A percentile compares a stretch with the other conserved stretches of the same genome.
Conservation (phyloP, 2,888 invertebrate species). For the Allacma fusca region DNA sequence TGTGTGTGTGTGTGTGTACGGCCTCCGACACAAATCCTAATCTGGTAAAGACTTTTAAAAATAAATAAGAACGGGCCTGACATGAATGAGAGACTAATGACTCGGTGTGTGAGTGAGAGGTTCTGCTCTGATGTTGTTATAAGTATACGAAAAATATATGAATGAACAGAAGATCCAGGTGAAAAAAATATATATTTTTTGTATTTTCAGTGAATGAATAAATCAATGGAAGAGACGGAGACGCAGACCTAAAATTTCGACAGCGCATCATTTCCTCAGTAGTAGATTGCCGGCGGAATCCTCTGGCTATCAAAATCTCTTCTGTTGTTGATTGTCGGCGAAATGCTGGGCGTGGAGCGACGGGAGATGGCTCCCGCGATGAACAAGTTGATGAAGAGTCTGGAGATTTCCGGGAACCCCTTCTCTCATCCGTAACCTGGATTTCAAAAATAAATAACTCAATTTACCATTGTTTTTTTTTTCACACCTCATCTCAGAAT, state of each 20-base stretch:
- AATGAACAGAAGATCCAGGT: neutral
- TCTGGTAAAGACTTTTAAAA: neutral
- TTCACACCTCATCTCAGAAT: too few relatives aligned
- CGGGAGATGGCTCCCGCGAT: conserved; percentile 84
- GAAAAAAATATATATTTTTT: neutral
- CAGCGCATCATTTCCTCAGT: conserved; percentile 93
- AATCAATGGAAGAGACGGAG: conserved; percentile 42
- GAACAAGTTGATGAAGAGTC: conserved; percentile 74
- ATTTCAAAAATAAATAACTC: too few relatives aligned
- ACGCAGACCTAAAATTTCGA: conserved; percentile 73
- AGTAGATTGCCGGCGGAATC: conserved; percentile 87
- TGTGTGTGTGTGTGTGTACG: too few relatives aligned
- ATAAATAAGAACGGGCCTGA: neutral
- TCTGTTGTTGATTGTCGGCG: conserved; percentile 89
- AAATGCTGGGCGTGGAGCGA: conserved; percentile 71
- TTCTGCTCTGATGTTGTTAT: neutral
- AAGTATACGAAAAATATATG: neutral
- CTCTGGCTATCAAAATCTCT: conserved; percentile 88
- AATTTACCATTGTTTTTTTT: neutral
- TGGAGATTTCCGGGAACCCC: conserved; percentile 65
- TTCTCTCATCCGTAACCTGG: conserved; percentile 49
- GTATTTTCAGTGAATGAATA: conserved; percentile 39
- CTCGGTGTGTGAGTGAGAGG: neutral
- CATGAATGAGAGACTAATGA: neutral
- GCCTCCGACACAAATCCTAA: too few relatives aligned